Evolutionary conservation across 2,797 vertebrate species (phyloP).

Genomic region (Loriculus beryllinus): DNA sequence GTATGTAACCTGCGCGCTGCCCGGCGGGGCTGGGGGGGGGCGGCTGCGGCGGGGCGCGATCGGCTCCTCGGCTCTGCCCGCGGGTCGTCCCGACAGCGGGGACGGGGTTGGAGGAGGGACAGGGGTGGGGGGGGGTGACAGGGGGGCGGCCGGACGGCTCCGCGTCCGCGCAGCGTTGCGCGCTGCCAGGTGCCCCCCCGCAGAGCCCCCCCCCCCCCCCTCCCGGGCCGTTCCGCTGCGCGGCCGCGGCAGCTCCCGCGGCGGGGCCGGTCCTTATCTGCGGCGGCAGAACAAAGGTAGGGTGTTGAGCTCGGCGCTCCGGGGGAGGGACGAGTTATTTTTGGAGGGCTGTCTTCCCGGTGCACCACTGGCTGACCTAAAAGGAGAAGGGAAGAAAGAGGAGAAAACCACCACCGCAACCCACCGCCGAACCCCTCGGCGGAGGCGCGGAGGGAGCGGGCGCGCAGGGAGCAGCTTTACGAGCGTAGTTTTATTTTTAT

Average conservation of each 20-base stretch:
- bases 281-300: conserved; percentile 88
- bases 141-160: neutral
- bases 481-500: conserved; percentile 69
- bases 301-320: conserved; percentile 75
- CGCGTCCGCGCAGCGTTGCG: neutral
- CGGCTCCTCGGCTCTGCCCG: neutral
- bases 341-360: conserved; percentile 76
- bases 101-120: neutral
- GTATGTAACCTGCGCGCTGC: conserved; percentile 66
- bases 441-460: conserved; percentile 57
- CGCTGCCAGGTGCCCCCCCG: neutral
- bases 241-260: neutral
- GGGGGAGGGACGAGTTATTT: conserved; percentile 79
- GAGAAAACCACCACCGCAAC: neutral
- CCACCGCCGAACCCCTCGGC: neutral
- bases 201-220: neutral
- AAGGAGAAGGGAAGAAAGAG: neutral
- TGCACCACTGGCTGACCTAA: conserved; percentile 76
- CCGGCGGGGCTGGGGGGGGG: neutral
- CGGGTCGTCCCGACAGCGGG: neutral
- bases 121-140: neutral
- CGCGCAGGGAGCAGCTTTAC: conserved; percentile 52
- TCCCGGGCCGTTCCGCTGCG: neutral
- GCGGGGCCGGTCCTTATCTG: conserved; percentile 83
- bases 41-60: neutral